Evolutionary conservation across 23 tunicate genomes (phyloP).

Genomic region (Halocynthia aurantium): DNA sequence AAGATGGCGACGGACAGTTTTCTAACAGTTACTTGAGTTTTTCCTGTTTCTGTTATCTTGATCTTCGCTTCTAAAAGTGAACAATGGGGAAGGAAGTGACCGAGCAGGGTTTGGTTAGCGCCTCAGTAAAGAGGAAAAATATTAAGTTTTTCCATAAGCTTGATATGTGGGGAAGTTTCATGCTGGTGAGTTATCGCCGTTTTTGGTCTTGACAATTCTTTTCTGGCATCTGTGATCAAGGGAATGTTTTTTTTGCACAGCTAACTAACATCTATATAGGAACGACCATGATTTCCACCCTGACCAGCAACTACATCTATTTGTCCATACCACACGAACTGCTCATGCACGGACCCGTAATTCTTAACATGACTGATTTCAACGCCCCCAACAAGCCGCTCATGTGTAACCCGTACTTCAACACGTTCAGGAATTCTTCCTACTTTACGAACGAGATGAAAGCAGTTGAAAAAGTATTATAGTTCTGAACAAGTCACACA

Average conservation of each 20-base stretch:
- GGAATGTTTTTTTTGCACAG: constrained; percentile 9
- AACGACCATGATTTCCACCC: constrained; percentile 2
- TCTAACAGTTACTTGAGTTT: no score
- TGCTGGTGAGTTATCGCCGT: constrained; percentile 22
- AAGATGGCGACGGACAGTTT: no score
- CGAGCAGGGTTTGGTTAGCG: neutral
- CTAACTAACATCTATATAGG: constrained; percentile 19
- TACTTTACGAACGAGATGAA: constrained; percentile 45
- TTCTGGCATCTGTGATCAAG: neutral
- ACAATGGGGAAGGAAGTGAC: neutral
- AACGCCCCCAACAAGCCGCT: constrained; percentile 8
- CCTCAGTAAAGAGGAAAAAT: neutral
- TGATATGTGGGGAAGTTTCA: constrained; percentile 43
- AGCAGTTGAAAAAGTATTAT: constrained; percentile 11
- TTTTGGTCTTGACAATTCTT: no score
- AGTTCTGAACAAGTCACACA: neutral
- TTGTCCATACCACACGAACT: constrained; percentile 45
- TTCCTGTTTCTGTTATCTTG: no score
- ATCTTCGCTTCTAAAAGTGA: neutral
- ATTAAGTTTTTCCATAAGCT: constrained; percentile 36
- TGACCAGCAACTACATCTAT: constrained; percentile 13
- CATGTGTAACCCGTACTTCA: constrained; percentile 49
- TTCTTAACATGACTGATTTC: constrained; percentile 10
- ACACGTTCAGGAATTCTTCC: constrained; percentile 31
- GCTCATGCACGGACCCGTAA: constrained; percentile 64